Percentiles rank a stretch among this genome's conserved stretches.
Conservation (phyloP, 1,140 invertebrate genomes). For the Goniozus legneri region DNA sequence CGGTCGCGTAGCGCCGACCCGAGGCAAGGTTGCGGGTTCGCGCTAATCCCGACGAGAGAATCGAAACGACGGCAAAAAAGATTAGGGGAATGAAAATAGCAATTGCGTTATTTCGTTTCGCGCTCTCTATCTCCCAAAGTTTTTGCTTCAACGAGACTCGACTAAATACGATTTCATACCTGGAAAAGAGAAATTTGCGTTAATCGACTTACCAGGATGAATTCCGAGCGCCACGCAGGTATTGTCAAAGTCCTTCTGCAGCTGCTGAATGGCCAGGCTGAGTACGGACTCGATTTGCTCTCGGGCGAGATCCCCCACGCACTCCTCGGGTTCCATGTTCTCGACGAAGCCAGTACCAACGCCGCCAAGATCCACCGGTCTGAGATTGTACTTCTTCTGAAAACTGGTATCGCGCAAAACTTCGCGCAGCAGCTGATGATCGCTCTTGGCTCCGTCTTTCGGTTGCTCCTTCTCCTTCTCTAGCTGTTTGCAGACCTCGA, state of each 20-base stretch:
- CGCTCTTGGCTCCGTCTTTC: constrained; percentile 44
- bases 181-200: no score
- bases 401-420: constrained; percentile 79
- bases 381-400: constrained; percentile 76
- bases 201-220: constrained; percentile 72
- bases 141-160: no score
- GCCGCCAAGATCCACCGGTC: constrained; percentile 65
- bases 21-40: constrained; percentile 43
- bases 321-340: constrained; percentile 48
- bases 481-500: constrained; percentile 20
- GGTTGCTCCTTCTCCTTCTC: constrained; percentile 40
- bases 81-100: no score
- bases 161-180: no score
- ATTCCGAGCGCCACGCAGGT: constrained; percentile 81
- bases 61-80: no score
- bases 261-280: constrained; percentile 79
- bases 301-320: constrained; percentile 61
- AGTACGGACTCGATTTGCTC: constrained; percentile 80
- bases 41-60: no score
- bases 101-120: no score
- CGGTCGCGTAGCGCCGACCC: constrained; percentile 27
- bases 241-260: constrained; percentile 78
- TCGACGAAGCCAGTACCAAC: constrained; percentile 58
- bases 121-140: no score
- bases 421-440: constrained; percentile 76